A percentile compares a stretch with the other conserved stretches of the same genome.
Conservation (phyloP, 1,140 invertebrate genomes). For the Colletes latitarsis region DNA sequence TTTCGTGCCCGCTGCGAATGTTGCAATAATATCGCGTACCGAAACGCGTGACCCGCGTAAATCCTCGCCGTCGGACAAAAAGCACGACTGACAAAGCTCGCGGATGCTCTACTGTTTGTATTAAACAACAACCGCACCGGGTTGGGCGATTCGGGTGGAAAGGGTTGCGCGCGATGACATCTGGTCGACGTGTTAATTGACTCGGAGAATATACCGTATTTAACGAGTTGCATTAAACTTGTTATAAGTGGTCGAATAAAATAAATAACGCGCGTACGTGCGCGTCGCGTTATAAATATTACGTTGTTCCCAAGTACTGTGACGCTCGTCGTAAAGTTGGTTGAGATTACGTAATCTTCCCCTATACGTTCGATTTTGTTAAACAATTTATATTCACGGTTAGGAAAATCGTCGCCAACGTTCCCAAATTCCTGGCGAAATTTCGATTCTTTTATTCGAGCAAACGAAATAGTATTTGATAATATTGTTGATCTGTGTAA, state of each 20-base stretch:
- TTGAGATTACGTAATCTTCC: not conserved
- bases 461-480: too few relatives aligned
- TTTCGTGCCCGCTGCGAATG: not conserved
- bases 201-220: too few relatives aligned
- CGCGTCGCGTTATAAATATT: not conserved
- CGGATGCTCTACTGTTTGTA: conserved; percentile 70
- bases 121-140: conserved; percentile 56
- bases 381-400: too few relatives aligned
- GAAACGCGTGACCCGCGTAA: conserved; percentile 70
- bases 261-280: conserved; percentile 5
- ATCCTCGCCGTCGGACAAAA: conserved; percentile 77
- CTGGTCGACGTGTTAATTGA: not conserved
- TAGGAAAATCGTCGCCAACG: too few relatives aligned
- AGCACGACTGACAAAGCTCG: conserved; percentile 77
- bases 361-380: too few relatives aligned
- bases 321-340: not conserved
- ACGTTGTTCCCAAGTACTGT: not conserved
- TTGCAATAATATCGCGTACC: conserved; percentile 65
- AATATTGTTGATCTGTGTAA: too few relatives aligned
- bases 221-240: not conserved
- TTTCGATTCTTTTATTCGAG: too few relatives aligned
- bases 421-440: too few relatives aligned
- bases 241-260: conserved; percentile 4
- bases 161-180: conserved; percentile 6
- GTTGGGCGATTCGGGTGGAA: not conserved